Percentiles rank a stretch among this genome's conserved stretches.
Conservation (phyloP, 2,888 invertebrate species). For the Eupithecia subumbrata region DNA sequence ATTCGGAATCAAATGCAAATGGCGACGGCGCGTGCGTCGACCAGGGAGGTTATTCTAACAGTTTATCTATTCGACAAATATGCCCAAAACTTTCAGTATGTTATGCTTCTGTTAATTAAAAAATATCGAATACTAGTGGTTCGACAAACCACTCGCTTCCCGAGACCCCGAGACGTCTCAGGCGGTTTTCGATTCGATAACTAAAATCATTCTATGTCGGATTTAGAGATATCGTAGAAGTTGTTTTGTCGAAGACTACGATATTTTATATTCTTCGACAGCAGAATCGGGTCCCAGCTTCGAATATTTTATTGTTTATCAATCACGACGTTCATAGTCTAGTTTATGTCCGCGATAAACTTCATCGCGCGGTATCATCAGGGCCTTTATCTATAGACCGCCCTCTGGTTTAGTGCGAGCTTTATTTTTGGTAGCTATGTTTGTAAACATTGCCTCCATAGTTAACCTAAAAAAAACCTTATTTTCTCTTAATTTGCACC, state of each 20-base stretch:
- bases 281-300: constrained; percentile 14
- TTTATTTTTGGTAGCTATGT: not conserved
- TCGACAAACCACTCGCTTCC: not conserved
- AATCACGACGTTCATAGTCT: constrained; percentile 29
- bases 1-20: constrained; percentile 16
- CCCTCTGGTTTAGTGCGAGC: not conserved
- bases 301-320: constrained; percentile 32
- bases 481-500: too few relatives aligned
- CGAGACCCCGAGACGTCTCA: not conserved
- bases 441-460: too few relatives aligned
- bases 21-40: constrained; percentile 34
- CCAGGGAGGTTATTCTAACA: not conserved
- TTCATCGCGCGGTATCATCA: constrained; percentile 28
- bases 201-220: too few relatives aligned
- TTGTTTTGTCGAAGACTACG: not conserved
- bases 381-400: not conserved
- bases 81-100: not conserved
- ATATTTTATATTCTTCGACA: not conserved
- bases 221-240: too few relatives aligned
- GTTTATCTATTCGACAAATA: not conserved
- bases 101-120: not conserved
- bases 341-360: constrained; percentile 33
- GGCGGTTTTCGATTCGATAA: not conserved
- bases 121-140: not conserved
- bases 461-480: too few relatives aligned